Evolutionary conservation across 1,140 invertebrate species (phyloP), one percentile per base, ranked within the genome.

Genomic region (Pogonomyrmex barbatus): DNA sequence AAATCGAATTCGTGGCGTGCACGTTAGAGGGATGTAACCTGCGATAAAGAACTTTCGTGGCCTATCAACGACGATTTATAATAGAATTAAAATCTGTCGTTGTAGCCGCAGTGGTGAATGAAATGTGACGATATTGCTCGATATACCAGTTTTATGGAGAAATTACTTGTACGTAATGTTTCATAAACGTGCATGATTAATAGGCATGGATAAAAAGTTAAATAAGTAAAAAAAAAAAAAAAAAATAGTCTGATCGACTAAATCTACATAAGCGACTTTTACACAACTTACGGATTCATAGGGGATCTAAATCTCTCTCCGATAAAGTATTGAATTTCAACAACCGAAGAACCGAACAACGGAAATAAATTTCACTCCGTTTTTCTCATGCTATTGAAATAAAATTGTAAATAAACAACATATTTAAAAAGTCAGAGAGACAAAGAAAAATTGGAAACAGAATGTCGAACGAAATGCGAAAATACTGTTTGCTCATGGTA

Each of bases 1-100:
- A 75, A 87, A 87, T 84, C 85, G 81, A 68, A 71, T 47, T 54
- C 17, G n/a, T 78, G 60, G 33, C 47, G 71, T 45, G 73, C 82
- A 62, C 76, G 84, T 79, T 75, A 76, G 33, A 62, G 42, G 54
- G 12, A 60, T 73, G 45, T 73, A 60, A 58, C 73, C 52, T 42
- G 52, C 33, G 67, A 75, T 83, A 73, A 83, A 73, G 68, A 17
- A 75, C 33, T 47, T 73, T 83, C 30, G 36, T 75, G 79, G 42
- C 70, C n/a, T 56, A 47, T n/a, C 42, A 4, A 73, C 17, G 30
- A 17, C 54, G 30, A 60, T 60, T 83, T 73, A 73, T 24, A 71
- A 60, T 24, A 58, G 24, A 81, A 81, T 33, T 60, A 73, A 30
- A 60, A 73, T 82, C 42, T n/a, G 45, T 9, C 47, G 30, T 52